Percentiles rank a stretch among this genome's conserved stretches.
phyloP scores from a whole-genome alignment of 2,113 vertebrate genomes.

The Jacana jacana region DNA sequence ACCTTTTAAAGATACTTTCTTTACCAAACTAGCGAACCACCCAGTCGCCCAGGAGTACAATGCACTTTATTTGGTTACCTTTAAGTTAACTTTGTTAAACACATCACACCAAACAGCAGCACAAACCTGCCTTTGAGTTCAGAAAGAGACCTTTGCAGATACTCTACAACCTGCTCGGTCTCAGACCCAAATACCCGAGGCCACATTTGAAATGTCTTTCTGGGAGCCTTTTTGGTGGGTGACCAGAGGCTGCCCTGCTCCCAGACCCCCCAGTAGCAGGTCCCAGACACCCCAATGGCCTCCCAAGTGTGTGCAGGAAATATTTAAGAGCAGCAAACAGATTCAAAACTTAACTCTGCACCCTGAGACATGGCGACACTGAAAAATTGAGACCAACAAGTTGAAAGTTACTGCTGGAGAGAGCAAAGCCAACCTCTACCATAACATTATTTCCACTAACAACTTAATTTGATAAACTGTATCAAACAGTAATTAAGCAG shows the following conservation, averaged over 20 bases:
- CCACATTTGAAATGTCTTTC: not conserved
- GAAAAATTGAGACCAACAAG: not conserved
- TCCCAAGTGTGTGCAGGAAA: rapidly evolving
- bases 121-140: not conserved
- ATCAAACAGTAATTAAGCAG: not conserved
- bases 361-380: not conserved
- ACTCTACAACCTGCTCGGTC: not conserved
- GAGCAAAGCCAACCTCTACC: not conserved
- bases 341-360: not conserved
- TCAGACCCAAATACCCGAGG: not conserved
- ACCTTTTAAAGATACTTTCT: not conserved
- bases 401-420: not conserved
- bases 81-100: not conserved
- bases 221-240: not conserved
- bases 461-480: not conserved
- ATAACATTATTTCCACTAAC: not conserved
- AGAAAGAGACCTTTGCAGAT: not conserved
- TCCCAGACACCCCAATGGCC: not conserved
- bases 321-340: not conserved
- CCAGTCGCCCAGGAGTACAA: too few species aligned
- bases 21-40: not conserved
- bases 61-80: not conserved
- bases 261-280: not conserved
- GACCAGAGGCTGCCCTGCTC: not conserved
- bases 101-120: not conserved